Evolutionary conservation across 2,888 invertebrate genomes (phyloP).

Genomic region (Hymenopus coronatus): DNA sequence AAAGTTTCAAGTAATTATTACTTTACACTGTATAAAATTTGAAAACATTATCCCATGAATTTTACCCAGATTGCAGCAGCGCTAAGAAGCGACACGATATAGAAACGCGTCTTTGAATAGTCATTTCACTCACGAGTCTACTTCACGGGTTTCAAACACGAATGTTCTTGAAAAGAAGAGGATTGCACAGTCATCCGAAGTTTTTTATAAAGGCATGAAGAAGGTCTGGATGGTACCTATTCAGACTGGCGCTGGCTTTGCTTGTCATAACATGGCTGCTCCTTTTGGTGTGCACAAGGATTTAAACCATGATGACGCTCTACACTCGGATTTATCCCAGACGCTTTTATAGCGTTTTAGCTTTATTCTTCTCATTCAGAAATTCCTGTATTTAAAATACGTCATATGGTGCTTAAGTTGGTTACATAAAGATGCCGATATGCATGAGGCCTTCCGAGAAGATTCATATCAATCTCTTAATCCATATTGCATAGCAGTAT

Average conservation of each 20-base stretch:
- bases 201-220: neutral
- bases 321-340: neutral
- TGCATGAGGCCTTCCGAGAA: no score
- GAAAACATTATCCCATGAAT: no score
- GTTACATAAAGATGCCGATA: neutral
- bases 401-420: neutral
- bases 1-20: no score
- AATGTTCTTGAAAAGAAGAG: neutral
- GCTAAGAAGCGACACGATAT: neutral
- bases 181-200: neutral
- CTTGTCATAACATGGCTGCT: neutral
- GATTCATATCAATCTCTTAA: neutral
- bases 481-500: neutral
- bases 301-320: neutral
- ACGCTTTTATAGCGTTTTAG: neutral
- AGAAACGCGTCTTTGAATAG: neutral
- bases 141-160: neutral
- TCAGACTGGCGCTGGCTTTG: neutral
- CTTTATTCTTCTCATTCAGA: neutral
- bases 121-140: neutral
- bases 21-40: no score
- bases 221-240: neutral
- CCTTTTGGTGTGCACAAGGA: neutral
- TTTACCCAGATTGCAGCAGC: neutral
- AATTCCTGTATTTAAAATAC: neutral